Evolutionary conservation across 2,113 vertebrate genomes (phyloP), one percentile per base, ranked within the genome.

Genomic region (Pandion haliaetus): DNA sequence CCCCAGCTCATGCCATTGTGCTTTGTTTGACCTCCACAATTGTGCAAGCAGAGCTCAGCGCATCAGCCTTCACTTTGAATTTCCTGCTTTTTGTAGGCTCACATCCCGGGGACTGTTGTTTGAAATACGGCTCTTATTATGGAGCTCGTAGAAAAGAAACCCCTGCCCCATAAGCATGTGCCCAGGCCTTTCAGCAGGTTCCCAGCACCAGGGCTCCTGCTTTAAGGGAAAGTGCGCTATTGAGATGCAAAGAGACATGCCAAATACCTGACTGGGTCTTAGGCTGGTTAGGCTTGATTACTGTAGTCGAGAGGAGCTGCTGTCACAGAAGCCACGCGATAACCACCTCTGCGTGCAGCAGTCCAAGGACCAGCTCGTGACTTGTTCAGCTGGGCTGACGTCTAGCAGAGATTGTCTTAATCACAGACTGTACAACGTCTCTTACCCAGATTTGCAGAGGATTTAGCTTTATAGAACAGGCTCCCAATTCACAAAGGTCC

Each of bases 51-150:
- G 88, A 86, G 94, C 32, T 62, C 1, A 0, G 54, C 4, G 44
- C 88, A 95, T 90, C 86, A 89, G 85, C 86, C 74, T 95, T 95
- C 89, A 57, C 78, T 94, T 83, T 0, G 1, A 73, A 89, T 94
- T 97, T 96, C 96, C 96, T 98, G 96, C 91, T 94, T 95, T 96
- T 92, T 71, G 62, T 93, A 17, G 2, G 66, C 91, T 88, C 9
- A 0, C 25, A 59, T 86, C 76, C 58, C 52, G 7, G n/a, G 29
- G 14, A 29, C 80, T 66, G 71, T 13, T 65, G 76, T 44, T 82
- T 50, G 77, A 72, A 96, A 91, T 80, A n/a, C 16, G 5, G 59
- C 44, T 66, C 58, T 88, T 50, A 50, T 31, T 84, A n/a, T 7
- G 40, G 85, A 86, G 52, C 42, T 49, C 42, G 70, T 67, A 96